Base-by-base conservation (phyloP, 2,797 vertebrate genomes). In the Manis pentadactyla region DNA sequence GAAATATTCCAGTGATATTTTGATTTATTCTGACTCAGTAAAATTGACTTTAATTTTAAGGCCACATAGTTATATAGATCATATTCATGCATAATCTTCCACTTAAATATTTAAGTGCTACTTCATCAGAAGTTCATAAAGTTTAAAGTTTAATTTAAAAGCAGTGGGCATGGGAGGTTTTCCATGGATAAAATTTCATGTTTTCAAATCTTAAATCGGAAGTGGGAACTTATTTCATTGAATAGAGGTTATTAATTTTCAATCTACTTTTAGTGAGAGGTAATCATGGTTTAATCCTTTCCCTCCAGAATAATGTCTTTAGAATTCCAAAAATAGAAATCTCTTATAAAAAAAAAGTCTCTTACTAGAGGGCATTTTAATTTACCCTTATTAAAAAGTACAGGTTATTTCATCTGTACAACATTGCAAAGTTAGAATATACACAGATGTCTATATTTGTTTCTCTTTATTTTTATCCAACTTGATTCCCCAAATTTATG, bases 111-210 rank as follows among this genome's bases (percentile, higher is more conserved):
- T 46, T 87, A 27, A 78, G 10, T 29, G 23, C 31, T n/a, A 64
- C 68, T 90, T 73, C 71, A 71, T 88, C 73, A 68, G 75, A 87
- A 94, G 79, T 74, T 96, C 31, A 53, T 84, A 39, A 77, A 88
- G 15, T 75, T 90, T 69, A 86, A 89, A 68, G 25, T 75, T 82
- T 89, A 79, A 61, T 73, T 94, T 86, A 64, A 89, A 59, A 82
- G 39, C 12, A 27, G 39, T 66, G 34, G 21, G 61, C 34, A 42
- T 68, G 57, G n/a, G 34, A 71, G 8, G 21, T 53, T 39, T 90
- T 90, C 81, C 37, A 46, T 69, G 55, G 69, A 79, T 57, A 84
- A 83, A 68, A 95, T 68, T 55, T 87, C 63, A 31, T 23, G 12
- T 94, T 93, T 90, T 46, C 39, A 63, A 27, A 49, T 85, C 51